These are phyloP conservation scores for Plutomurus gul DNA, from an alignment of 1,140 invertebrate species.

Conservation along the genomic window DNA sequence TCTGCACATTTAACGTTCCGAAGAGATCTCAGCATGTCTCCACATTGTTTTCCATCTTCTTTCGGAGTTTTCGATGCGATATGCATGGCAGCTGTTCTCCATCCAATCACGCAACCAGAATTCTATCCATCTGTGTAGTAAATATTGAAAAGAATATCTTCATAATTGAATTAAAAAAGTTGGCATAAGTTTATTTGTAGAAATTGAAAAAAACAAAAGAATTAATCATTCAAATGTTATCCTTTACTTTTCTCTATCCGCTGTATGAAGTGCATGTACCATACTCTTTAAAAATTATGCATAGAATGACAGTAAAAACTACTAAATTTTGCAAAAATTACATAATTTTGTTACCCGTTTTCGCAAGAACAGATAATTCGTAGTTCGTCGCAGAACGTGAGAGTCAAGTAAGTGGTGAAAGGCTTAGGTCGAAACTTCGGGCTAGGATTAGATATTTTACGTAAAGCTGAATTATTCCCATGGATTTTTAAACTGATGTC, in stretches of 20 bases:
- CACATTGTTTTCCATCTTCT: constrained; percentile 5
- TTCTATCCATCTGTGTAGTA: constrained; percentile 39
- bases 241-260: no score
- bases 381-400: not conserved
- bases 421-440: constrained; percentile 26
- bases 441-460: constrained; percentile 35
- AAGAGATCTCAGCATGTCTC: constrained; percentile 3
- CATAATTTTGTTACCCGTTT: constrained; percentile 35
- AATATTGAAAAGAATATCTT: not conserved
- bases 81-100: constrained; percentile 13
- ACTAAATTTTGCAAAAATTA: no score
- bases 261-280: no score
- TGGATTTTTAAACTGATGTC: constrained; percentile 7
- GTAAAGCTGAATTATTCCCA: constrained; percentile 38
- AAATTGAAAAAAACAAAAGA: no score
- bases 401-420: constrained; percentile 18
- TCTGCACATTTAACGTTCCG: constrained; percentile 15
- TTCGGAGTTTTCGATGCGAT: not conserved
- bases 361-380: constrained; percentile 40
- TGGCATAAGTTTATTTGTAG: no score
- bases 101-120: constrained; percentile 42
- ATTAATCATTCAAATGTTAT: no score
- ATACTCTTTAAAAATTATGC: no score
- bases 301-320: no score
- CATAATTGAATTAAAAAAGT: no score